Conservation (phyloP, 2,888 invertebrate genomes). For the Sturmia bella region DNA sequence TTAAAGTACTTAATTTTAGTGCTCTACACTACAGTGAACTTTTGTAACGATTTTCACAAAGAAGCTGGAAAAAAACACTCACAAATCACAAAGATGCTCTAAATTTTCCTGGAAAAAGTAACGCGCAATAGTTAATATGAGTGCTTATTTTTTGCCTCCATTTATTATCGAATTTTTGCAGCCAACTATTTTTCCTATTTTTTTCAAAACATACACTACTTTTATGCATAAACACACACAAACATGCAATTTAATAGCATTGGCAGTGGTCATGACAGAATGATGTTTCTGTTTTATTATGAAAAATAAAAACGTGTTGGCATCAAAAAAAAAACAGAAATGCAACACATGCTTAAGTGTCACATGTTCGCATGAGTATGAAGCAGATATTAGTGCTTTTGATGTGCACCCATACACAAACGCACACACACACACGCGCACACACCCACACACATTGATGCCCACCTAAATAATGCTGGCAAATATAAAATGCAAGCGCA, state of each 20-base stretch:
- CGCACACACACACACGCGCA: conserved; percentile 42
- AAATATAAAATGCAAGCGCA: no score
- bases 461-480: no score
- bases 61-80: no score
- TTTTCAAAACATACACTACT: conserved; percentile 11
- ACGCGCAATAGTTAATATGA: no score
- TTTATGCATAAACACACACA: not conserved
- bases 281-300: conserved; percentile 47
- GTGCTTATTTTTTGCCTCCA: no score
- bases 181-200: not conserved
- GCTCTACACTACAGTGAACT: no score
- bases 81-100: no score
- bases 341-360: conserved; percentile 74
- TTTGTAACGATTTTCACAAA: no score
- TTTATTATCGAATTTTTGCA: no score
- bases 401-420: not conserved
- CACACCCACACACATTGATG: conserved; percentile 16
- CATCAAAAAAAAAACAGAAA: no score
- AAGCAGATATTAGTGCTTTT: conserved; percentile 26
- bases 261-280: conserved; percentile 60
- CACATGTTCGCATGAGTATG: conserved; percentile 50
- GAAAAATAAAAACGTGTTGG: conserved; percentile 36
- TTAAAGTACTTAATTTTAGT: no score
- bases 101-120: no score
- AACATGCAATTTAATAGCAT: conserved; percentile 28